Evolutionary conservation across 2,113 vertebrate genomes (phyloP), one percentile per base, ranked within the genome.

Genomic region (Corythoichthys haematopterus): DNA sequence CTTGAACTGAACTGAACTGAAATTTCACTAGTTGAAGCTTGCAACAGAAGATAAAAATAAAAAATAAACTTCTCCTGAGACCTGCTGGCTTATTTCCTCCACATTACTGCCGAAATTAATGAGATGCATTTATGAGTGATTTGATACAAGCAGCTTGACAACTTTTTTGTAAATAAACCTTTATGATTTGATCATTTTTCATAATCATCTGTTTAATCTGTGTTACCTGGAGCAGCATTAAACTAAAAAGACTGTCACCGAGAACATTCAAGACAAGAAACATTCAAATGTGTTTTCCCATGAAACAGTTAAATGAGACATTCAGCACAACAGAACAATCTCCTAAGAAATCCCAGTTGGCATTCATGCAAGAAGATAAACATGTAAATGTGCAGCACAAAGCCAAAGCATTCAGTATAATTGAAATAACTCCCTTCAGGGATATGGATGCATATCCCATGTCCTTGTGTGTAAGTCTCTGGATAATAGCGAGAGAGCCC

Each of bases 361-460:
- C 67, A 74, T 78, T 76, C 68, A 69, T 63, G 66, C 55, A 64
- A 75, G 67, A 75, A 75, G 43, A 70, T 81, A 77, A 84, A 55
- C 75, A 78, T 80, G 79, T 55, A 82, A 77, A 83, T 80, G 68
- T 69, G 60, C 64, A 66, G 76, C 75, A 71, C 72, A 76, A 81
- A 84, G 80, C 80, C 76, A 78, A 82, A 74, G 66, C 78, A 78
- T 78, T 85, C 78, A 67, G 71, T 76, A 76, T 86, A 87, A 90
- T 89, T 88, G 84, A 79, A 88, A 84, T 81, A 84, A 86, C 77
- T 85, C 81, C 84, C 82, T 56, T 81, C 81, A 75, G 81, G 82
- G 78, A 86, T 85, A 83, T 88, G 85, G 85, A 89, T 84, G 60
- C 60, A 88, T 82, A 86, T 83, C 81, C 82, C 65, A 48, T 68